Evolutionary conservation across 2,113 vertebrate species (phyloP).

Genomic region (Nerophis ophidion): DNA sequence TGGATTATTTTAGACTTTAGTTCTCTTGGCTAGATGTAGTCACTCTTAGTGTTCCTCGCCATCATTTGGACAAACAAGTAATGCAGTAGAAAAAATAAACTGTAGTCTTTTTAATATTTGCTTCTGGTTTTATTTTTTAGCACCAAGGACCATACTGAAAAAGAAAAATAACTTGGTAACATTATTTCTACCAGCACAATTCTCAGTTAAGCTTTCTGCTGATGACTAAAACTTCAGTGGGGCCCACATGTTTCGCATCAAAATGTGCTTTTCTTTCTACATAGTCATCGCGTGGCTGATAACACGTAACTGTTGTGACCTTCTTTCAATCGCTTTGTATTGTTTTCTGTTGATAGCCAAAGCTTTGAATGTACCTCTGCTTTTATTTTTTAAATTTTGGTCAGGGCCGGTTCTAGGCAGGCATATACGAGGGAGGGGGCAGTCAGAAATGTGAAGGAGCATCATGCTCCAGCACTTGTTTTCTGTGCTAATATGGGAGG

Average conservation of each 20-base stretch:
- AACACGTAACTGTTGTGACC: neutral
- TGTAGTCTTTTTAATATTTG: too few relatives aligned
- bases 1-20: slow-evolving; percentile 4
- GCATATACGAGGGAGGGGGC: too few relatives aligned
- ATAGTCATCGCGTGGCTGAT: neutral
- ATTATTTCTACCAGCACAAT: neutral
- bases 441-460: too few relatives aligned
- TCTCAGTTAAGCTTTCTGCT: neutral
- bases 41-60: neutral
- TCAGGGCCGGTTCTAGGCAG: too few relatives aligned
- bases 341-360: slow-evolving; percentile 49
- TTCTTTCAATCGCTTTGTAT: slow-evolving; percentile 4
- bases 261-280: neutral
- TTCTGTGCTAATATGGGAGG: too few relatives aligned
- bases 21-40: neutral
- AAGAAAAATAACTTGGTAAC: neutral
- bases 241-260: too few relatives aligned
- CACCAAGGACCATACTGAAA: neutral
- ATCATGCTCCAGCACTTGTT: too few relatives aligned
- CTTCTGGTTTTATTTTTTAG: neutral
- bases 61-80: too few relatives aligned
- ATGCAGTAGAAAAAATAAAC: too few relatives aligned
- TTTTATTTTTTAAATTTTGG: neutral
- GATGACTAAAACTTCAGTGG: neutral
- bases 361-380: slow-evolving; percentile 52